Conservation (phyloP, 2,888 invertebrate species). For the Leptopilina syphax region DNA sequence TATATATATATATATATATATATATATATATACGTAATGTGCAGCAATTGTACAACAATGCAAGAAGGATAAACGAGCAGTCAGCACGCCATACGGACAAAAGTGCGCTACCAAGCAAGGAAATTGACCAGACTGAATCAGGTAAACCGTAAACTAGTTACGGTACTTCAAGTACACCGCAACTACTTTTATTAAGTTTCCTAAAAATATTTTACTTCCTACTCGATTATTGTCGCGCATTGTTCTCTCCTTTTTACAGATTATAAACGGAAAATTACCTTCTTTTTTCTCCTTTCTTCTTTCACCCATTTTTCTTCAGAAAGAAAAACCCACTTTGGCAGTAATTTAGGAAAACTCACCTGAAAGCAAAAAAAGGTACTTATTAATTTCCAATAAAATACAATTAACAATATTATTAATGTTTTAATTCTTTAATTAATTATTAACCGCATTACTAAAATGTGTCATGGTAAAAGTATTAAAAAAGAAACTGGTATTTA, state of each 20-base stretch:
- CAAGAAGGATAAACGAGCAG: conserved; percentile 75
- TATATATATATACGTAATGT: conserved; percentile 1
- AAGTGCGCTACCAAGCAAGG: conserved; percentile 49
- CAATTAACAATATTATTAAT: too few species aligned
- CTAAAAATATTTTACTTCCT: not conserved
- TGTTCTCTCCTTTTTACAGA: conserved; percentile 18
- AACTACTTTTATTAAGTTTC: not conserved
- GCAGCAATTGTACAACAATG: conserved; percentile 18
- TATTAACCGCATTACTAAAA: too few species aligned
- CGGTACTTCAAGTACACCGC: not conserved
- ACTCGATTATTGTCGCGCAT: not conserved
- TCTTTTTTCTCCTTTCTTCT: too few species aligned
- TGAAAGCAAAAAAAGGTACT: conserved; percentile 11
- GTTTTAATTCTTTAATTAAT: too few species aligned
- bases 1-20: not conserved
- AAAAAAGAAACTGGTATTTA: too few species aligned
- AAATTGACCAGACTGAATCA: conserved; percentile 53
- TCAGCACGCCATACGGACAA: conserved; percentile 44
- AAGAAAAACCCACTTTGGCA: not conserved
- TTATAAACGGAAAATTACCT: not conserved
- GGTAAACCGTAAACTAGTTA: conserved; percentile 41
- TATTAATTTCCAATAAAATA: too few species aligned
- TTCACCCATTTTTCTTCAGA: not conserved
- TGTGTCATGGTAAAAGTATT: too few species aligned
- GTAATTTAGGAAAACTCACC: not conserved